Evolutionary conservation across 1,140 invertebrate genomes (phyloP), one percentile per base, ranked within the genome.

Genomic region (Hycleus phaleratus): DNA sequence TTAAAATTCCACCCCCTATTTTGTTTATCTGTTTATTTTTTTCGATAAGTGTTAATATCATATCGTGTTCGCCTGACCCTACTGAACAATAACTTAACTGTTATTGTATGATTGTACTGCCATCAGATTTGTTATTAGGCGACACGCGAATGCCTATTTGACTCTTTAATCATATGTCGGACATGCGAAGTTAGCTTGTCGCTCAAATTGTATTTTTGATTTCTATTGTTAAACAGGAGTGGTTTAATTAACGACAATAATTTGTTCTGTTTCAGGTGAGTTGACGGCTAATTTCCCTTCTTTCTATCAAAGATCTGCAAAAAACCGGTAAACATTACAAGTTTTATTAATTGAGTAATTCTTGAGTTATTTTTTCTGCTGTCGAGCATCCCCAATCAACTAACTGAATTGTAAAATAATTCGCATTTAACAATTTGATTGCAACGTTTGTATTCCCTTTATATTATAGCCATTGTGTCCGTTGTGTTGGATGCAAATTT

Each of bases 61-160:
- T 55, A 43, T 55, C 52, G 52, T 55, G 52, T 55, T 55, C 45
- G 52, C 52, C 52, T 55, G 52, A 55, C 52, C 52, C 39, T 42
- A 46, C 52, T 38, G 47, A 55, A 55, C 52, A 55, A 55, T 47
- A 55, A 55, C 52, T 55, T 47, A 32, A 9, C 52, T 47, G 44
- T 51, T 55, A 55, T 44, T 39, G 44, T 46, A 55, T 55, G 64
- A 65, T 65, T 63, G 60, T 39, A 42, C 58, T 48, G 47, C 58
- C 56, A 60, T 62, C 58, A 64, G 62, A 64, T 66, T 66, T 64
- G 62, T 62, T 66, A 66, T 66, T 66, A 64, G 51, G 39, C 58
- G 56, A 64, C 64, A 66, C 62, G 64, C 64, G 59, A 66, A 46
- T 47, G 53, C 38, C 45, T 56, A 51, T 65, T 65, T 58, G 56